These are phyloP conservation scores for Agrilus cyanescens DNA, from an alignment of 2,888 invertebrate species.

Conservation along the genomic window DNA sequence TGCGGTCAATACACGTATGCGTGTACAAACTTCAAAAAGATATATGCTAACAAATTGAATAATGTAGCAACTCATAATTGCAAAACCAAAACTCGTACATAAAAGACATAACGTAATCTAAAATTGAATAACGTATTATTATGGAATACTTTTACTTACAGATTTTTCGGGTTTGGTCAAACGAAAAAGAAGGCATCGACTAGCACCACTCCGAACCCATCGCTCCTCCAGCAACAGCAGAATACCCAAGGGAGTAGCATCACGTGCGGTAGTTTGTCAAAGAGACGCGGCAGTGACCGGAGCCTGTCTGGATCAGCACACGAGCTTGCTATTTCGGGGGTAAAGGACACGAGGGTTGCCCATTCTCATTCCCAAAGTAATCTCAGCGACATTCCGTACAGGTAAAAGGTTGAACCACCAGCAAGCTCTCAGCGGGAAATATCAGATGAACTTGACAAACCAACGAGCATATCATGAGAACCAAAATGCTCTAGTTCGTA, in stretches of 20 bases:
- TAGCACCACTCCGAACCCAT: constrained; percentile 37
- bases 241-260: constrained; percentile 27
- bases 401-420: constrained; percentile 38
- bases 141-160: constrained; percentile 27
- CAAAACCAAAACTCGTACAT: too few relatives aligned
- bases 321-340: constrained; percentile 64
- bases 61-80: too few relatives aligned
- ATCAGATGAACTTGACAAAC: too few relatives aligned
- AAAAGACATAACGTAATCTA: too few relatives aligned
- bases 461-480: too few relatives aligned
- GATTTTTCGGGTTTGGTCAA: constrained; percentile 84
- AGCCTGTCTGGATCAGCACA: constrained; percentile 76
- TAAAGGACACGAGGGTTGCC: constrained; percentile 53
- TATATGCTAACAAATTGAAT: too few relatives aligned
- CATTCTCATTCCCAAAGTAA: constrained; percentile 88
- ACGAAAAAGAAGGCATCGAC: constrained; percentile 73
- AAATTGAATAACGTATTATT: too few relatives aligned
- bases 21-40: too few relatives aligned
- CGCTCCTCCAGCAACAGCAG: constrained; percentile 35
- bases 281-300: constrained; percentile 72
- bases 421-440: too few relatives aligned
- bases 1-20: too few relatives aligned
- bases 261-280: constrained; percentile 37
- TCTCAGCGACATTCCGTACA: constrained; percentile 72
- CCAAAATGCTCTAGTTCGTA: too few relatives aligned